Evolutionary conservation across 2,113 vertebrate species (phyloP).

Genomic region (Cyprinodon variegatus): DNA sequence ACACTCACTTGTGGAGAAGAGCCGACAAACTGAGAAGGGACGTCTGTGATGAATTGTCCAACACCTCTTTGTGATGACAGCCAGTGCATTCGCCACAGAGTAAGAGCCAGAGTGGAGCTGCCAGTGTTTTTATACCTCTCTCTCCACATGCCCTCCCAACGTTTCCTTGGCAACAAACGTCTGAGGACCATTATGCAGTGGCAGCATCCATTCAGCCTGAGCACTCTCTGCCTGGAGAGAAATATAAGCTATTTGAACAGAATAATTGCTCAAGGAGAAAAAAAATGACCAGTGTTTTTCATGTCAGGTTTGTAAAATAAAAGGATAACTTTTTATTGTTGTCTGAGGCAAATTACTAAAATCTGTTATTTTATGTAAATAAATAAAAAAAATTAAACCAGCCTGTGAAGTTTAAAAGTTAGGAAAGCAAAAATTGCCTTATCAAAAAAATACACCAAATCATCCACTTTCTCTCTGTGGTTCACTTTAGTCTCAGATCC

Average conservation of each 20-base stretch:
- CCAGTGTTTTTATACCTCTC: conserved; percentile 81
- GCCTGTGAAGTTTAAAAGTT: conserved; percentile 4
- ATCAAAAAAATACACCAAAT: neutral
- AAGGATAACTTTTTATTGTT: conserved; percentile 31
- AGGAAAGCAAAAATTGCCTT: neutral
- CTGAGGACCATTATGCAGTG: conserved; percentile 79
- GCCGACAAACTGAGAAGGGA: conserved; percentile 23
- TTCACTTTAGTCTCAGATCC: conserved; percentile 15
- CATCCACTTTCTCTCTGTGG: neutral
- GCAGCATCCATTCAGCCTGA: conserved; percentile 80
- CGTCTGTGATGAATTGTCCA: conserved; percentile 46
- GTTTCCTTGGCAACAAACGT: conserved; percentile 84
- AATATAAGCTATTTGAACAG: conserved; percentile 74
- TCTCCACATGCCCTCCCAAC: conserved; percentile 75
- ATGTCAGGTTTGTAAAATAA: conserved; percentile 25
- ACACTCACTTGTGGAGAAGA: conserved; percentile 26
- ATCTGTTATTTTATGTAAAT: neutral
- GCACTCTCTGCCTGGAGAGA: conserved; percentile 75
- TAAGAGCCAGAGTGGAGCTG: conserved; percentile 74
- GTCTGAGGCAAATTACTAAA: conserved; percentile 22
- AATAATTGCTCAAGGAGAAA: conserved; percentile 77
- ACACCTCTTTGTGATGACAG: conserved; percentile 52
- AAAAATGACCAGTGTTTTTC: conserved; percentile 61
- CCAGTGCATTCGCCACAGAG: conserved; percentile 64
- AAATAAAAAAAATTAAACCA: conserved; percentile 14